These are phyloP conservation scores for Chromis chromis DNA, from an alignment of 2,797 vertebrate species.

Conservation along the genomic window DNA sequence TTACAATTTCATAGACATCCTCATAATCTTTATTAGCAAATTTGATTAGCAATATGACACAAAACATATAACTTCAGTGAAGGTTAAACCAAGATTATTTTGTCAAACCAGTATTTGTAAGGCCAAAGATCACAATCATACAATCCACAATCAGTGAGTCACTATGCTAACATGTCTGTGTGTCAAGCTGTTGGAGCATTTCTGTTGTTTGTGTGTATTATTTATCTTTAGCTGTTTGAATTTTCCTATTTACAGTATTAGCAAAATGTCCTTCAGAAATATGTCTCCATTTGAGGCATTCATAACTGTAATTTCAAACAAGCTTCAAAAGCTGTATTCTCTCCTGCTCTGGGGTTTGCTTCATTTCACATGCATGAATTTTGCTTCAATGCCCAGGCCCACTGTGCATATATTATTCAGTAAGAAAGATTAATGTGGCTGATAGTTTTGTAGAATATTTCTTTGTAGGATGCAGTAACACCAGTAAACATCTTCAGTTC, in stretches of 20 bases:
- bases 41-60: too few species aligned
- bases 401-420: slow-evolving; percentile 64
- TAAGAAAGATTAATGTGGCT: slow-evolving; percentile 46
- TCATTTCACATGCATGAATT: slow-evolving; percentile 54
- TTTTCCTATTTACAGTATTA: slow-evolving; percentile 7
- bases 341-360: slow-evolving; percentile 29
- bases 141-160: background rate
- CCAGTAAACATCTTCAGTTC: slow-evolving; percentile 21
- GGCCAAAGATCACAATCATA: background rate
- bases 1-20: too few species aligned
- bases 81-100: background rate
- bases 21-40: too few species aligned
- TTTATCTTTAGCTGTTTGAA: background rate
- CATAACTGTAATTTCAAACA: slow-evolving; percentile 31
- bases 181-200: background rate
- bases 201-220: background rate
- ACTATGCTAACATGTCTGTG: background rate
- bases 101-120: background rate
- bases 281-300: slow-evolving; percentile 7
- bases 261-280: slow-evolving; percentile 13
- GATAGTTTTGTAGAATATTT: slow-evolving; percentile 46
- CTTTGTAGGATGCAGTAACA: slow-evolving; percentile 18
- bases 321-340: slow-evolving; percentile 23
- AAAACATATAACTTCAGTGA: too few species aligned
- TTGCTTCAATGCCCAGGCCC: slow-evolving; percentile 30